Percentiles rank a stretch among this genome's conserved stretches.
Evolutionary conservation across 2,113 vertebrate genomes (phyloP).

Genomic region (Circaetus gallicus): DNA sequence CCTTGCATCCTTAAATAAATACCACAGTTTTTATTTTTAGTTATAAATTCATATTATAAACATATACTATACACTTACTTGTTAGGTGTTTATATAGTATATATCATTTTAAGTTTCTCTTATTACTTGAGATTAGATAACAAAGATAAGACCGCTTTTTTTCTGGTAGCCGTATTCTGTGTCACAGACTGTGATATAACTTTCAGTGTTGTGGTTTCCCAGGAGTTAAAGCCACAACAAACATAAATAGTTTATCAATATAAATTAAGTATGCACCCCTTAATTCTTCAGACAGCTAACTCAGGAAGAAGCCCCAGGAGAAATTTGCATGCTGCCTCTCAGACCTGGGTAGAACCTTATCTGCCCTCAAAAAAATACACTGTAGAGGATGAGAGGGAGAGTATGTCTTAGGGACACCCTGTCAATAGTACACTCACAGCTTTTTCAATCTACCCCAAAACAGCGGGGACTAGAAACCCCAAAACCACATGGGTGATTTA

Average conservation of each 20-base stretch:
- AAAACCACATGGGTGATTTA: background rate
- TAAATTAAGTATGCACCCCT: background rate
- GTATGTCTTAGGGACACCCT: background rate
- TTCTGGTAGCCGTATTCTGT: background rate
- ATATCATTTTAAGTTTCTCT: background rate
- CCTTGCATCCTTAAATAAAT: background rate
- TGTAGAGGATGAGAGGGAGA: background rate
- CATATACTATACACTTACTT: background rate
- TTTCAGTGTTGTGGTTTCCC: background rate
- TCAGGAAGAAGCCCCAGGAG: background rate
- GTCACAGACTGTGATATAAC: background rate
- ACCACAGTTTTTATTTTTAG: background rate
- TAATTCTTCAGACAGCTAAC: background rate
- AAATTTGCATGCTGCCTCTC: background rate
- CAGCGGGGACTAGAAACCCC: background rate
- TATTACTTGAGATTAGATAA: background rate
- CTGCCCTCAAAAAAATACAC: background rate
- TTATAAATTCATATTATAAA: background rate
- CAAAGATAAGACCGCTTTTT: background rate
- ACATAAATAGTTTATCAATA: background rate
- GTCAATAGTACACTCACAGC: too few relatives aligned
- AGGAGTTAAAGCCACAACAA: background rate
- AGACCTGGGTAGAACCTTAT: background rate
- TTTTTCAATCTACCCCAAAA: background rate
- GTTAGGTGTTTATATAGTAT: background rate